These are phyloP conservation scores for Erannis defoliaria DNA, from an alignment of 2,888 invertebrate species.

Conservation along the genomic window DNA sequence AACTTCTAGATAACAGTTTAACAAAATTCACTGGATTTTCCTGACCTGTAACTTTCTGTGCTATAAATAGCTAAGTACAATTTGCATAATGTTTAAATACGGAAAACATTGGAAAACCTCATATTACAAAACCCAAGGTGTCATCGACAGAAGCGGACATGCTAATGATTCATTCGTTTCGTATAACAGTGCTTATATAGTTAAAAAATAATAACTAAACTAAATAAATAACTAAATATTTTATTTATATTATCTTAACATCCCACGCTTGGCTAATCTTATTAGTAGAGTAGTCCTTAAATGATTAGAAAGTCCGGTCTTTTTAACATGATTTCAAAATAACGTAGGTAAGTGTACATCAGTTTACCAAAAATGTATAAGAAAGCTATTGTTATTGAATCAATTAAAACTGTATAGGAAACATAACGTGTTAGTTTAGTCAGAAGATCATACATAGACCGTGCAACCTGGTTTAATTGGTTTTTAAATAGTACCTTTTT, in stretches of 20 bases:
- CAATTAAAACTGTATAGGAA: too few relatives aligned
- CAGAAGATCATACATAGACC: too few relatives aligned
- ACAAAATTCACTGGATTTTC: conserved; percentile 9
- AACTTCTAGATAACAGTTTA: not conserved
- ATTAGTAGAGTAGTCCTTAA: not conserved
- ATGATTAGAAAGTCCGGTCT: not conserved
- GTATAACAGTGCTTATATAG: conserved; percentile 4
- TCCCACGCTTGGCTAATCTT: not conserved
- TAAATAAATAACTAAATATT: too few relatives aligned
- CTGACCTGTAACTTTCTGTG: not conserved
- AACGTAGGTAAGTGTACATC: not conserved
- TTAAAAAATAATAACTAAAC: too few relatives aligned
- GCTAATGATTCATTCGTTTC: conserved; percentile 21
- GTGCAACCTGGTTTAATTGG: too few relatives aligned
- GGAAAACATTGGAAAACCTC: conserved; percentile 25
- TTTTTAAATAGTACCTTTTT: too few relatives aligned
- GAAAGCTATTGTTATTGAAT: not conserved
- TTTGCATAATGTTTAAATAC: conserved; percentile 14
- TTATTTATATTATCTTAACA: not conserved
- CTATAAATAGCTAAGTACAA: not conserved
- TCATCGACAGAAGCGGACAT: conserved; percentile 27
- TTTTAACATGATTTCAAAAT: not conserved
- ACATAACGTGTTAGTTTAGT: too few relatives aligned
- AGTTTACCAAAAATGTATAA: not conserved
- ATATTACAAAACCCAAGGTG: conserved; percentile 15